A percentile compares a stretch with the other conserved stretches of the same genome.
These are phyloP conservation scores for Percina caprodes DNA, from an alignment of 2,113 vertebrate genomes.

Conservation along the genomic window DNA sequence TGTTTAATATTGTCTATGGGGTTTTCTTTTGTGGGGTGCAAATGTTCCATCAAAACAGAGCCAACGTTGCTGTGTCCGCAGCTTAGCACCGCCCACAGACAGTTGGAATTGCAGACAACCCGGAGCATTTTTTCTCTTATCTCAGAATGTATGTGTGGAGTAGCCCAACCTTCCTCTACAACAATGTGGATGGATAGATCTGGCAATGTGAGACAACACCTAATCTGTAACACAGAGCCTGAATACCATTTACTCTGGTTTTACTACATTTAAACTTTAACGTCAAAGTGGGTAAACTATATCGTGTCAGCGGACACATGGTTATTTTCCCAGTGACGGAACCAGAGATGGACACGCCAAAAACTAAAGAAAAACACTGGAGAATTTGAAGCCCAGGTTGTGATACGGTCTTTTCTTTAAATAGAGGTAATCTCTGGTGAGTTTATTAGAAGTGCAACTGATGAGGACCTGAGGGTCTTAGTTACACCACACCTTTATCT, in stretches of 20 bases:
- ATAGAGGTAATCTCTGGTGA: constrained; percentile 42
- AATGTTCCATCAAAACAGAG: too few species aligned
- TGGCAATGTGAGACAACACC: neutral
- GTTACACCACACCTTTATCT: constrained; percentile 28
- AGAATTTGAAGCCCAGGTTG: neutral
- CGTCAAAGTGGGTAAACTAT: constrained; percentile 1
- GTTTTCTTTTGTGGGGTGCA: too few species aligned
- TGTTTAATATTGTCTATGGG: too few species aligned
- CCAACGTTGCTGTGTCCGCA: too few species aligned
- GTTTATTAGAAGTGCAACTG: constrained; percentile 50
- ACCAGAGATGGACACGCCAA: neutral
- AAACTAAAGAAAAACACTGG: neutral
- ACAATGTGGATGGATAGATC: too few species aligned
- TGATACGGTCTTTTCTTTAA: neutral
- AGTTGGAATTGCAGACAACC: too few species aligned
- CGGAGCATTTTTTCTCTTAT: too few species aligned
- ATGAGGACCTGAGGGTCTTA: constrained; percentile 36
- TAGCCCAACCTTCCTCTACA: too few species aligned
- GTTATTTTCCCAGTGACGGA: neutral
- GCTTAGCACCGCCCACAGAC: too few species aligned
- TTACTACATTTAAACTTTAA: too few species aligned
- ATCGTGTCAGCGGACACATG: neutral
- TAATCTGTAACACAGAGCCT: neutral
- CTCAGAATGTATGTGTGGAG: too few species aligned
- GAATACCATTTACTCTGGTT: neutral